phyloP scores from a whole-genome alignment of 2,888 invertebrate species.

The Harmothoe impar region DNA sequence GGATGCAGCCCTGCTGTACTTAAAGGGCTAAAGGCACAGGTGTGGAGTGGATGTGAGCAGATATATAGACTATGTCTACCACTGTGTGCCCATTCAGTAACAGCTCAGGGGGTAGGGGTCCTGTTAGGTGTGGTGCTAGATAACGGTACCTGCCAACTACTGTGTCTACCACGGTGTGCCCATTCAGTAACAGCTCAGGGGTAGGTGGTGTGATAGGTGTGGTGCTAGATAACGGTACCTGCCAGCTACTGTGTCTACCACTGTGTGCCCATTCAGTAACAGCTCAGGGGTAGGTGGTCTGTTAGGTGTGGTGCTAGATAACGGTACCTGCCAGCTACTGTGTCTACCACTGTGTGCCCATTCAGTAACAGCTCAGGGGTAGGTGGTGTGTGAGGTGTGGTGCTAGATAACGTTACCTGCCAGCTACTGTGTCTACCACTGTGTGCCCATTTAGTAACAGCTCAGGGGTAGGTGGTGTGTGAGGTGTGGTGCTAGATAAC shows the following conservation, averaged over 20 bases:
- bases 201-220: not conserved
- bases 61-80: not conserved
- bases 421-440: not conserved
- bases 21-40: too few relatives aligned
- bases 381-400: not conserved
- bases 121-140: not conserved
- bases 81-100: not conserved
- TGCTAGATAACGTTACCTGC: not conserved
- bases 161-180: not conserved
- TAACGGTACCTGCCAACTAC: too few relatives aligned
- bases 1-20: too few relatives aligned
- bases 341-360: not conserved
- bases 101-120: not conserved
- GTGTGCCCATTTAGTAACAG: not conserved
- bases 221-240: not conserved
- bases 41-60: not conserved
- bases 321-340: too few relatives aligned
- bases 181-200: not conserved
- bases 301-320: not conserved
- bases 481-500: not conserved
- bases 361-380: not conserved
- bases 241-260: not conserved
- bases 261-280: not conserved
- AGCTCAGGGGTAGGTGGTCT: not conserved
- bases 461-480: not conserved